Percentiles rank a stretch among this genome's conserved stretches.
These are phyloP conservation scores for Oriolus oriolus DNA, from an alignment of 2,113 vertebrate species.

Conservation along the genomic window DNA sequence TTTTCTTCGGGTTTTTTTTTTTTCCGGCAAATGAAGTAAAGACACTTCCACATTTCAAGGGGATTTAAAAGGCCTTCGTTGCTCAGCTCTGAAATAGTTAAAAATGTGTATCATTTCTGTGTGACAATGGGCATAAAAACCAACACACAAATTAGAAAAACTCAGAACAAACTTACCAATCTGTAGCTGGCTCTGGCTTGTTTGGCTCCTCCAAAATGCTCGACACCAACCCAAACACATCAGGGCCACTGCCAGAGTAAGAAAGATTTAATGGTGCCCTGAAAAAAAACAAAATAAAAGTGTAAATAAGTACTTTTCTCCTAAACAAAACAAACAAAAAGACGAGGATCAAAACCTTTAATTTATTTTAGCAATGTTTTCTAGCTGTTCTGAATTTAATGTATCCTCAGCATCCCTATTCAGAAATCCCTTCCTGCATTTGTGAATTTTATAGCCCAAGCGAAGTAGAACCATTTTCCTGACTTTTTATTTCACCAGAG, in stretches of 20 bases:
- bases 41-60: background rate
- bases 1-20: background rate
- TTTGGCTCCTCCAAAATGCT: conserved; percentile 66
- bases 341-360: background rate
- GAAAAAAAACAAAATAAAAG: background rate
- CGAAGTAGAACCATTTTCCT: background rate
- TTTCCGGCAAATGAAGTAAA: background rate
- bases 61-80: background rate
- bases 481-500: background rate
- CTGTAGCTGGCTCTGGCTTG: conserved; percentile 59
- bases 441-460: background rate
- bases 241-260: conserved; percentile 58
- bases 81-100: background rate
- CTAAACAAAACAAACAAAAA: background rate
- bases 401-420: background rate
- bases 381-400: background rate
- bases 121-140: background rate
- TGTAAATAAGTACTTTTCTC: background rate
- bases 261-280: conserved; percentile 52
- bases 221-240: conserved; percentile 64
- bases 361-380: background rate
- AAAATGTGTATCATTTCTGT: accelerated
- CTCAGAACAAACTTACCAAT: conserved; percentile 58
- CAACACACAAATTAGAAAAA: accelerated
- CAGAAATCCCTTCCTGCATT: background rate